Percentiles rank a stretch among this genome's conserved stretches.
These are phyloP conservation scores for Ophion costatus DNA, from an alignment of 2,888 invertebrate genomes.

Conservation along the genomic window DNA sequence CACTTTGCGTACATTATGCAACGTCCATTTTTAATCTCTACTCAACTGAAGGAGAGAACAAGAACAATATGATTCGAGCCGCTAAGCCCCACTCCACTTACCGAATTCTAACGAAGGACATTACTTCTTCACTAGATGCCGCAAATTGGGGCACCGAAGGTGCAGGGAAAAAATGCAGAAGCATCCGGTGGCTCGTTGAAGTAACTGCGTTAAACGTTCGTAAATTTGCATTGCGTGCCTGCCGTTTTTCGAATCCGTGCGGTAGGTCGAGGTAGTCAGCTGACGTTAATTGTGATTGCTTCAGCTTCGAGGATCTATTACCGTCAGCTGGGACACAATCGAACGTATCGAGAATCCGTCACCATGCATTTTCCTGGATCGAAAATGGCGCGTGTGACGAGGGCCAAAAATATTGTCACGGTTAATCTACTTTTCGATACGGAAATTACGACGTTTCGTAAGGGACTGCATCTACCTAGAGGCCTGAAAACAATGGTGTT, in stretches of 20 bases:
- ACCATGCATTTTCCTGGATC: neutral
- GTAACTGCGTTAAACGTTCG: neutral
- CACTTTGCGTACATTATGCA: slow-evolving; percentile 20
- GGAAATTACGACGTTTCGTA: neutral
- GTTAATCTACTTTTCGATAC: neutral
- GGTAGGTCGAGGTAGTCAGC: neutral
- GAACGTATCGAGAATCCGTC: neutral
- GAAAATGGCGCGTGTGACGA: neutral
- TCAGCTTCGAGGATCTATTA: neutral
- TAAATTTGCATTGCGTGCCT: too few relatives aligned
- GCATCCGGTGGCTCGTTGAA: neutral
- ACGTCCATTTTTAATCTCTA: slow-evolving; percentile 37
- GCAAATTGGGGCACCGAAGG: neutral
- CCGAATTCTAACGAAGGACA: slow-evolving; percentile 7
- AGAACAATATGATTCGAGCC: slow-evolving; percentile 11
- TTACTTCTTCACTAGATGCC: neutral
- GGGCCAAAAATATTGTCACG: neutral
- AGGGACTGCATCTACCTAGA: too few relatives aligned
- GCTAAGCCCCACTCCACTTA: neutral
- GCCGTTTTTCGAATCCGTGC: neutral
- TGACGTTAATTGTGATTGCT: neutral
- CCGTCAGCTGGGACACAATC: neutral
- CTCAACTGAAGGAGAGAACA: slow-evolving; percentile 1
- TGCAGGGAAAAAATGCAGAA: neutral
- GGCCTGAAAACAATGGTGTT: too few relatives aligned